Base-by-base conservation (phyloP, 2,113 vertebrate genomes). In the Sialia sialis region DNA sequence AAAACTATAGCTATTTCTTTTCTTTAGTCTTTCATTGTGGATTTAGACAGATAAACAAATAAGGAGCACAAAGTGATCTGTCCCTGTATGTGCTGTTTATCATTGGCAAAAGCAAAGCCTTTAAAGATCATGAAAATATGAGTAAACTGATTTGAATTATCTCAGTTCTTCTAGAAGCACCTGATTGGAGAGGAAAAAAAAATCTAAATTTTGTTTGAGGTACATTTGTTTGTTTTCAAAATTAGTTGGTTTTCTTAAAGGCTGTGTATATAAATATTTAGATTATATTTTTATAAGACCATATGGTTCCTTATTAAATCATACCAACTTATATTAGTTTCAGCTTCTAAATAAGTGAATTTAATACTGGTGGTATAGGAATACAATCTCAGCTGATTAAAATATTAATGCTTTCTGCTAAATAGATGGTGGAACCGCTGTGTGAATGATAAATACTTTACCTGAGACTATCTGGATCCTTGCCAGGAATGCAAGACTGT, bases 261-360 rank as follows among this genome's bases (percentile, higher is more conserved):
- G 46, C 41, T 62, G 7, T 62, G 69, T 73, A 79, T 52, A 59
- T n/a, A 93, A 84, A 67, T 84, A 76, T 75, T 89, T 70, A 64
- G 44, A 16, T 67, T 70, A 8, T 70, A 55, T 81, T 84, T 95
- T 95, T 77, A 19, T 15, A 29, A 58, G 36, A 87, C 58, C 87
- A 88, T 95, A 90, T 73, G 90, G 82, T 69, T 91, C 41, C 59
- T 83, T 94, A 70, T 69, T 85, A 90, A 90, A 58, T 83, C 34
- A 62, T 66, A 89, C 49, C 16, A 55, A 80, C 11, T 74, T 91
- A n/a, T 1, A 49, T 76, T 91, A 62, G 19, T 82, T 89, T 83
- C 51, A 66, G n/a, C 41, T 94, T 83, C 67, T 48, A 54, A 76
- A 21, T 87, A 84, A 63, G 15, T 63, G 52, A 55, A 44, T 60